A percentile compares a stretch with the other conserved stretches of the same genome.
phyloP scores from a whole-genome alignment of 2,113 vertebrate genomes.

The Oncorhynchus keta region DNA sequence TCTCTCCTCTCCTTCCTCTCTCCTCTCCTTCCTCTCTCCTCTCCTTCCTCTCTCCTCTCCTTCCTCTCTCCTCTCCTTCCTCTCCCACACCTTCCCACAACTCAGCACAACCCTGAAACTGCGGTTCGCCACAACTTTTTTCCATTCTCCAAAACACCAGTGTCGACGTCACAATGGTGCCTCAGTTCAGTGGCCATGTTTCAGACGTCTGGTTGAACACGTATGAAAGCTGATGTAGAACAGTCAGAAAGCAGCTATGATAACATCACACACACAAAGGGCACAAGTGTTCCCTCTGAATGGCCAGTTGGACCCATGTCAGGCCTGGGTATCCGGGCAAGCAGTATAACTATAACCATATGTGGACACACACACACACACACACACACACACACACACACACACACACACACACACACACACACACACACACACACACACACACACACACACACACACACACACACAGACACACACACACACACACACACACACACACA shows the following conservation, averaged over 20 bases:
- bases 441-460: no score
- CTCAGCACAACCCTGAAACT: background rate
- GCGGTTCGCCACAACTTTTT: background rate
- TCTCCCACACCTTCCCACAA: background rate
- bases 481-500: no score
- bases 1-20: background rate
- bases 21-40: background rate
- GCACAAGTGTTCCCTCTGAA: background rate
- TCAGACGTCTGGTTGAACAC: background rate
- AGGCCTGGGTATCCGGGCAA: background rate
- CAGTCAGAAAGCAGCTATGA: background rate
- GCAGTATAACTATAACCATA: background rate
- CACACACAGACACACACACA: no score
- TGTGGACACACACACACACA: background rate
- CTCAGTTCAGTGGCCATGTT: background rate
- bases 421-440: no score
- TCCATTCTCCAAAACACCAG: background rate
- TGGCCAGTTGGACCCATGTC: background rate
- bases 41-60: no score
- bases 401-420: background rate
- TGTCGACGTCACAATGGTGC: background rate
- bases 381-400: constrained; percentile 4
- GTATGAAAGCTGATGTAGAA: background rate
- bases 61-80: no score
- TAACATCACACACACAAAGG: background rate